phyloP scores from a whole-genome alignment of 2,113 vertebrate species.

The Sardina pilchardus region DNA sequence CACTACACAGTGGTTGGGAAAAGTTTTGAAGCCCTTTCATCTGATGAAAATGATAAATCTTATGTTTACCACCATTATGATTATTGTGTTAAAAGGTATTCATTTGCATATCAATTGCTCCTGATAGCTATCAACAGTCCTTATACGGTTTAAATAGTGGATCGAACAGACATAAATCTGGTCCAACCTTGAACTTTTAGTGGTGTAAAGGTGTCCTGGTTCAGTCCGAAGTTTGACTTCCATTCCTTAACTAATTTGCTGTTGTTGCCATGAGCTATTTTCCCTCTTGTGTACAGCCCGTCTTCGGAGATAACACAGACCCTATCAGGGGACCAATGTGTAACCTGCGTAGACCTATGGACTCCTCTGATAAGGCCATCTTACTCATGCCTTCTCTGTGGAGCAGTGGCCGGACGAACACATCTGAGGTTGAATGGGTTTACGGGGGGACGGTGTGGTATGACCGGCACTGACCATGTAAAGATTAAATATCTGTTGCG shows the following conservation, averaged over 20 bases:
- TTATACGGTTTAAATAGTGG: not conserved
- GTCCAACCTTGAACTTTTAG: not conserved
- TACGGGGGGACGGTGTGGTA: not conserved
- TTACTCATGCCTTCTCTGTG: not conserved
- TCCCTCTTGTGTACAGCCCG: not conserved
- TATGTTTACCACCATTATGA: not conserved
- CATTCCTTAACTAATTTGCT: not conserved
- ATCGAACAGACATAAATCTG: not conserved
- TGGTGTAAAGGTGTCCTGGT: not conserved
- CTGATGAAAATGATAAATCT: not conserved
- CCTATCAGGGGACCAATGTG: not conserved
- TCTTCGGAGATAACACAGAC: not conserved
- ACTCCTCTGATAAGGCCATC: conserved; percentile 31
- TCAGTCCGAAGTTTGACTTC: conserved; percentile 16
- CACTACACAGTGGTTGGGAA: not conserved
- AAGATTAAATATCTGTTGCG: not conserved
- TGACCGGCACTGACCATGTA: not conserved
- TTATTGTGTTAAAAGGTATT: not conserved
- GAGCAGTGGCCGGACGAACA: not conserved
- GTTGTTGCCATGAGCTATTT: not conserved
- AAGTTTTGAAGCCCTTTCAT: not conserved
- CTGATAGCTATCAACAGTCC: not conserved
- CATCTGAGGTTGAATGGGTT: not conserved
- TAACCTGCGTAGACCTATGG: conserved; percentile 22
- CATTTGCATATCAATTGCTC: not conserved